Conservation (phyloP, 1,140 invertebrate genomes). For the Sipha flava region DNA sequence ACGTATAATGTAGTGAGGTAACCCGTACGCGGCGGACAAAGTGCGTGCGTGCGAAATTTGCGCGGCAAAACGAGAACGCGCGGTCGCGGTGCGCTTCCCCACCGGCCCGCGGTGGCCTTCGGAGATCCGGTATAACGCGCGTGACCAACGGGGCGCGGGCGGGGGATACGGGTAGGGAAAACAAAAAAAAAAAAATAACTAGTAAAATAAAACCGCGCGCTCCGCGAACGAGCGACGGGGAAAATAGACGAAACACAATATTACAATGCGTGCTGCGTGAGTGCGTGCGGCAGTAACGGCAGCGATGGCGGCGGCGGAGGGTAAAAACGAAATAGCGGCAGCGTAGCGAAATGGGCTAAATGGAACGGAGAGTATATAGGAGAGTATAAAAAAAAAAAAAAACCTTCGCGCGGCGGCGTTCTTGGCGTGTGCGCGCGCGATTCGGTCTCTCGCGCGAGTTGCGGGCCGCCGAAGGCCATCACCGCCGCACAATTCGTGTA, state of each 20-base stretch:
- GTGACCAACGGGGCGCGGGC: too few species aligned
- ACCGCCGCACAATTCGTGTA: not conserved
- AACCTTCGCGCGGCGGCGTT: not conserved
- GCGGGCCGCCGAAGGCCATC: not conserved
- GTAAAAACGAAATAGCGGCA: not conserved
- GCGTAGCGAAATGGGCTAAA: not conserved
- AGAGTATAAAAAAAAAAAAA: not conserved
- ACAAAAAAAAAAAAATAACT: too few species aligned
- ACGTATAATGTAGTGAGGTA: not conserved
- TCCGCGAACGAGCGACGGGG: not conserved
- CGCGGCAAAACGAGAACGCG: conserved; percentile 7
- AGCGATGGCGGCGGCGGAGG: not conserved
- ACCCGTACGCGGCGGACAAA: not conserved
- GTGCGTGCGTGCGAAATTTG: not conserved
- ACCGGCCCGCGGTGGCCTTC: not conserved
- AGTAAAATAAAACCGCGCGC: too few species aligned
- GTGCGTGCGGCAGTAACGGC: not conserved
- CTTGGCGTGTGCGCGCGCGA: not conserved
- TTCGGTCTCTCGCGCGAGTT: not conserved
- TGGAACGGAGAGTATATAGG: too few species aligned
- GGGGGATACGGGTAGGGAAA: too few species aligned
- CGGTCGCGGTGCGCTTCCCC: not conserved
- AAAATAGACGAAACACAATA: not conserved
- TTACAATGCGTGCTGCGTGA: not conserved
- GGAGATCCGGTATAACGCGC: not conserved